Base-by-base conservation (phyloP, 2,113 vertebrate species). In the Equus przewalskii region DNA sequence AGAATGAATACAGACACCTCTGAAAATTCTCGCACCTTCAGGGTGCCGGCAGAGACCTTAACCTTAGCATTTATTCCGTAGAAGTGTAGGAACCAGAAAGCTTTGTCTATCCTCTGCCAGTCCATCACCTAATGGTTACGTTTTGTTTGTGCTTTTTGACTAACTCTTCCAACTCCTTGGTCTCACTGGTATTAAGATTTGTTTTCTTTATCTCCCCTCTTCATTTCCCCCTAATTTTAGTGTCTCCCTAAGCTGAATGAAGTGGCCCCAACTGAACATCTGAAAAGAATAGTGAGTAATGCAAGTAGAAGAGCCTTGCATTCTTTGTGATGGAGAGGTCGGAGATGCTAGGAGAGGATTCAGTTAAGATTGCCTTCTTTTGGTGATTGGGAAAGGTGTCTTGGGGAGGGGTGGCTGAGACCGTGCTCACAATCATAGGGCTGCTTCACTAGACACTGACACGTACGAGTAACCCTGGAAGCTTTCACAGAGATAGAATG, bases 21-120 rank as follows among this genome's bases (percentile, higher is more conserved):
- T 96, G 64, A 97, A 98, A 98, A 86, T 76, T 82, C 80, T 98
- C 91, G 97, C 89, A 65, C 96, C 96, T 97, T 60, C 85, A 96
- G 93, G 97, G 76, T 81, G 75, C 90, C 88, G 87, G 72, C 56
- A 94, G 94, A 7, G 78, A 89, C 79, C 89, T 97, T 78, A 91
- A 93, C 64, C 94, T 97, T 98, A 94, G 95, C 79, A 96, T 98
- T 96, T 96, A 87, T 93, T 96, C 96, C 96, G 89, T 89, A 97
- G 87, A 97, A 97, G 46, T 92, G 84, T 92, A 97, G 83, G 78
- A 85, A 19, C 30, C 14, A 67, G 62, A 79, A 95, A 93, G 1
- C 84, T 98, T 88, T 97, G 73, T 69, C 92, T 54, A 6, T 19
- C 90, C 88, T 97, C 96, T 16, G 30, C 80, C 89, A 93, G 79